phyloP scores from a whole-genome alignment of 2,888 invertebrate species.

The Rhingia campestris region DNA sequence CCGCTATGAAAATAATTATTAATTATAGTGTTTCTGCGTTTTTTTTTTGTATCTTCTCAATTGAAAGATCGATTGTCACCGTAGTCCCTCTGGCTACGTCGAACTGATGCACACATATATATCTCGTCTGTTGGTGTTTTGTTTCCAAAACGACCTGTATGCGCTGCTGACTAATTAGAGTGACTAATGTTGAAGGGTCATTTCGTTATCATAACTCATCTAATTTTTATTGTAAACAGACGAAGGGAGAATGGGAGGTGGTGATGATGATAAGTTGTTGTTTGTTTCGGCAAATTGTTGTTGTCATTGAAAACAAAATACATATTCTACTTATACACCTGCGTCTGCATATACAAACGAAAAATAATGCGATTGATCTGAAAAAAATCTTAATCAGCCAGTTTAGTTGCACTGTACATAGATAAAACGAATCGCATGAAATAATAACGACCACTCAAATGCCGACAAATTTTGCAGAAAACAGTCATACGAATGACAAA shows the following conservation, averaged over 20 bases:
- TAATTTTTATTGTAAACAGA: constrained; percentile 58
- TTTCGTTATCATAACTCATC: constrained; percentile 61
- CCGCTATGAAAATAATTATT: constrained; percentile 42
- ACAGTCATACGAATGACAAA: constrained; percentile 20
- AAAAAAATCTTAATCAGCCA: constrained; percentile 28
- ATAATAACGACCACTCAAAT: constrained; percentile 27
- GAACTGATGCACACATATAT: constrained; percentile 1
- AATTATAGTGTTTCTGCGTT: background rate
- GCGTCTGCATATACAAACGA: background rate
- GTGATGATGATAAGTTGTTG: constrained; percentile 18
- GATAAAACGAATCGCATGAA: constrained; percentile 43
- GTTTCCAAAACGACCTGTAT: constrained; percentile 17
- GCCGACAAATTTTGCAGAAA: constrained; percentile 27
- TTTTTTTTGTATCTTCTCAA: constrained; percentile 9
- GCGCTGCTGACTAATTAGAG: constrained; percentile 61
- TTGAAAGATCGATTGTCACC: constrained; percentile 62
- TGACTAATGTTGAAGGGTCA: constrained; percentile 62
- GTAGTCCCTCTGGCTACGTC: background rate
- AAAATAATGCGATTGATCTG: constrained; percentile 31
- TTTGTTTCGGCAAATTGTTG: background rate
- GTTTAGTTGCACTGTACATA: constrained; percentile 23
- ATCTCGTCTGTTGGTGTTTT: constrained; percentile 28
- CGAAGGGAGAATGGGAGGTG: constrained; percentile 8
- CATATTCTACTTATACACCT: background rate
- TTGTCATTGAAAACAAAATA: background rate